A percentile compares a stretch with the other conserved stretches of the same genome.
Evolutionary conservation across 2,888 invertebrate genomes (phyloP).

Genomic region (Sinelater perroti): DNA sequence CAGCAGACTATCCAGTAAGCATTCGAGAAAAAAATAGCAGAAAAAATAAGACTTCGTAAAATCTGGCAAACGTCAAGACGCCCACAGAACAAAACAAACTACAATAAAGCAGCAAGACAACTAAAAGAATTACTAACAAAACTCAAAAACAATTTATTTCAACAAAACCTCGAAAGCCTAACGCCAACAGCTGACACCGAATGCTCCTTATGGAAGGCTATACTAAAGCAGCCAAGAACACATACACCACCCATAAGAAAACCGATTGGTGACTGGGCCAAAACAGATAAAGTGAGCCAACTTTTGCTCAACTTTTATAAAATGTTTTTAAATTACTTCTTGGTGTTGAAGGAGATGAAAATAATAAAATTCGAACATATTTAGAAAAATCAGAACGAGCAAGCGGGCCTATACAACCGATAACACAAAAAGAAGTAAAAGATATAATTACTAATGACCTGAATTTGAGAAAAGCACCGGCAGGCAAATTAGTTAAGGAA

Average conservation of each 20-base stretch:
- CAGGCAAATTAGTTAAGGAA: conserved; percentile 18
- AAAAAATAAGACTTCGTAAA: too few species aligned
- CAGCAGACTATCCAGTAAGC: too few species aligned
- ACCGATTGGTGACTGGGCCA: conserved; percentile 7
- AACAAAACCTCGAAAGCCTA: conserved; percentile 7
- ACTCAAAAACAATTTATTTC: conserved; percentile 10
- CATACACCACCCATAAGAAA: conserved; percentile 10
- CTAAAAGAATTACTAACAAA: conserved; percentile 3
- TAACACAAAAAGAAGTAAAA: too few species aligned
- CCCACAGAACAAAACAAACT: not conserved
- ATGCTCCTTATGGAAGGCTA: too few species aligned
- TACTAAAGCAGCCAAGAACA: not conserved
- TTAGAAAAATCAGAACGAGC: not conserved
- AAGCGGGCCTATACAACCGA: too few species aligned
- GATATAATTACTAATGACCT: too few species aligned
- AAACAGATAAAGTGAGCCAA: conserved; percentile 6
- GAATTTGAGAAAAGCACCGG: too few species aligned
- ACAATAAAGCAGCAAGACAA: not conserved
- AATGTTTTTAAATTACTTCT: too few species aligned
- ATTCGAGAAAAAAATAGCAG: too few species aligned
- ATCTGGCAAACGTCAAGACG: too few species aligned
- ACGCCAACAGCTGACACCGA: conserved; percentile 7
- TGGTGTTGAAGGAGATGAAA: not conserved
- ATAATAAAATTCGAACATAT: too few species aligned
- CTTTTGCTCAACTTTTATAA: not conserved